These are phyloP conservation scores for Metaphire vulgaris DNA, from an alignment of 1,140 invertebrate species.

Conservation along the genomic window DNA sequence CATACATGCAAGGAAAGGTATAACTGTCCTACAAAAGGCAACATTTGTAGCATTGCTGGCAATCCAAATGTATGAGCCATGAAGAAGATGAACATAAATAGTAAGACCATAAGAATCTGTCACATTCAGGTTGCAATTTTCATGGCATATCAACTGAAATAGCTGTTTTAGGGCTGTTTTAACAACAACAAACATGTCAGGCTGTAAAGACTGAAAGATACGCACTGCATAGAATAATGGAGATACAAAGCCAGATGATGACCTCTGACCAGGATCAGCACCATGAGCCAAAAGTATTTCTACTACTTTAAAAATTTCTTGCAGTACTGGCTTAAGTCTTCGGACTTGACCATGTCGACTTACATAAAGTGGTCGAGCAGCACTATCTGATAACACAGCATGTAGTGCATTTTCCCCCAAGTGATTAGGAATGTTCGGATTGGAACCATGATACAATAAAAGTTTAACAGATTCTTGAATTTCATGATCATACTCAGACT, in stretches of 20 bases:
- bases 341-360: conserved; percentile 29
- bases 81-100: conserved; percentile 24
- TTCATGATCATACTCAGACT: conserved; percentile 25
- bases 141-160: conserved; percentile 15
- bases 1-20: conserved; percentile 25
- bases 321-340: conserved; percentile 26
- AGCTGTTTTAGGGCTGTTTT: conserved; percentile 30
- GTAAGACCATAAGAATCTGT: conserved; percentile 26
- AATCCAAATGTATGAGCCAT: conserved; percentile 22
- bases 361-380: conserved; percentile 23
- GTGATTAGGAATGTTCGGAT: conserved; percentile 27
- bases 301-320: conserved; percentile 29
- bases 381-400: conserved; percentile 22
- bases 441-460: conserved; percentile 22
- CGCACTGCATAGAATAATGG: conserved; percentile 30
- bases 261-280: conserved; percentile 22
- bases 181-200: conserved; percentile 29
- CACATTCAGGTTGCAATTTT: conserved; percentile 21
- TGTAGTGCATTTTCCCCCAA: conserved; percentile 26
- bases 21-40: conserved; percentile 21
- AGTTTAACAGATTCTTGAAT: conserved; percentile 26
- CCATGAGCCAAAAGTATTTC: conserved; percentile 26
- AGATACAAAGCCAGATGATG: conserved; percentile 17
- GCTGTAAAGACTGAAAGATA: conserved; percentile 30
- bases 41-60: conserved; percentile 13